Base-by-base conservation (phyloP, 1,140 invertebrate species). In the Achatina immaculata region DNA sequence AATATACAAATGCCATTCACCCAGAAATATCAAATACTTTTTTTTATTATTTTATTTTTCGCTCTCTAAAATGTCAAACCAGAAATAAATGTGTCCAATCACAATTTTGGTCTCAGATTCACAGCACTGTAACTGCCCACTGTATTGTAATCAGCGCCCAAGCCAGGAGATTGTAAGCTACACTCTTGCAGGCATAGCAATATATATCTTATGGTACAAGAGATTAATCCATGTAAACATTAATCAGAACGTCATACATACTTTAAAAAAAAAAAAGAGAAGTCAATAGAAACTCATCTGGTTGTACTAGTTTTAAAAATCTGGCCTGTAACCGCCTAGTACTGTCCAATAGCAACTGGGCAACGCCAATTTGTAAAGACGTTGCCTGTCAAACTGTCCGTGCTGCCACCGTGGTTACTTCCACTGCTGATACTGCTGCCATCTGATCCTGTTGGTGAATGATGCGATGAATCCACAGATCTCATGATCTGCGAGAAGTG, bases 381-480 rank as follows among this genome's bases (percentile, higher is more conserved):
- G 36, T 43, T 43, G n/a, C 45, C 51, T 0, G 34, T 31, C 19
- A 80, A 45, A 34, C 68, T 80, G 6, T 80, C 78, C 31, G 78
- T 80, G 62, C 78, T 80, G 42, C 78, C 78, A 4, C 78, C 38
- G 58, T 68, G 69, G 31, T 80, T 68, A 40, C 78, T 80, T 4
- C 76, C 42, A 36, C 62, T 68, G 42, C 76, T 78, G 51, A 45
- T 36, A 42, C 38, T 68, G 40, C 76, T 78, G 65, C 66, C 68
- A 62, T 71, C 43, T 36, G 78, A 80, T 7, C 78, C 66, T 14
- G 77, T 79, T 66, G 68, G 78, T 9, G 78, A 80, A 72, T 72
- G 42, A 34, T 80, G 66, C 14, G 31, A 55, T 7, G 68, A 43
- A 42, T 71, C 48, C 6, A 69, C 45, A 38, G 68, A 68, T 14